Conservation (phyloP, 2,797 vertebrate species). For the Sphenopsis melanotis region DNA sequence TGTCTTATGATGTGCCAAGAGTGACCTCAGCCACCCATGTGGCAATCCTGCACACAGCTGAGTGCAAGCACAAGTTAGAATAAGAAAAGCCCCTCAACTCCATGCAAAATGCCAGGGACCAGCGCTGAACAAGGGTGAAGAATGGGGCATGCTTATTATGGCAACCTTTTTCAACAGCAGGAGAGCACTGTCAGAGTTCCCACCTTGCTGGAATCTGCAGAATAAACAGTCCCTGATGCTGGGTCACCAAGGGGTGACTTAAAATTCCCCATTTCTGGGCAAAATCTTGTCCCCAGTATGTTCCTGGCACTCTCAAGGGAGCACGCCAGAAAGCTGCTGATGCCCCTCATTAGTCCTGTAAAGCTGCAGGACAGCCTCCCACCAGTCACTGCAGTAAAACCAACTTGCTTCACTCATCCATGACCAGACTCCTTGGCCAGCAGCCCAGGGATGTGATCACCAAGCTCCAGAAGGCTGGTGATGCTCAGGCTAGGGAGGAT, state of each 20-base stretch:
- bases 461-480: no score
- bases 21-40: not conserved
- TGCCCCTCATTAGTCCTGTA: not conserved
- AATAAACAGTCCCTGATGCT: not conserved
- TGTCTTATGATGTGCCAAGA: fast-evolving
- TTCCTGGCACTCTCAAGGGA: not conserved
- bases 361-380: not conserved
- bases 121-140: fast-evolving
- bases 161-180: not conserved
- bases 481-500: not conserved
- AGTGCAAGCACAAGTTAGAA: not conserved
- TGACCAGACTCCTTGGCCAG: not conserved
- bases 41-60: not conserved
- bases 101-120: fast-evolving
- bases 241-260: not conserved
- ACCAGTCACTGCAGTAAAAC: not conserved
- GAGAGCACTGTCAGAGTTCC: not conserved
- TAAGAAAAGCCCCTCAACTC: not conserved
- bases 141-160: not conserved
- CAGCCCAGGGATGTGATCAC: not conserved
- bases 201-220: not conserved
- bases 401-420: not conserved
- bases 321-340: not conserved
- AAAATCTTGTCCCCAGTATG: fast-evolving
- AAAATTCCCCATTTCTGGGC: not conserved